Base-by-base conservation (phyloP, 2,113 vertebrate genomes). In the Struthio camelus region DNA sequence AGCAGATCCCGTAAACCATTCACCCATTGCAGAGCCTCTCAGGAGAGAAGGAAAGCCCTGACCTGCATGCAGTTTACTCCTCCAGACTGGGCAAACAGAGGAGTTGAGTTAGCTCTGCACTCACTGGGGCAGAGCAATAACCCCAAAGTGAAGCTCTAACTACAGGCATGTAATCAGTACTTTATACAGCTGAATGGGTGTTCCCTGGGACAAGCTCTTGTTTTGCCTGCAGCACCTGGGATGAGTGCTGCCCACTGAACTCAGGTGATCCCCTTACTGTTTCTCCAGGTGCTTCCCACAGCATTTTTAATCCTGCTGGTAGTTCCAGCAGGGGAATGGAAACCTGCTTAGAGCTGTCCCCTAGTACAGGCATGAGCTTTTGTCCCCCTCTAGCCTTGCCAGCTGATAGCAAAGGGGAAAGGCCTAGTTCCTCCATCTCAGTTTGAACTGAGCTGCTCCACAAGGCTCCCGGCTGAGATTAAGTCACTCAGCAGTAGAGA, bases 11-110 rank as follows among this genome's bases (percentile, higher is more conserved):
- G 71, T 75, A 69, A 87, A 73, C 91, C 90, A 73, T 62, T 96
- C 94, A 83, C 82, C 96, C 96, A 96, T 97, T 71, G 96, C 82
- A 94, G 71, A 93, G 40, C 7, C 27, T 85, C 75, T 94, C 71
- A 78, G 67, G 58, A 87, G 58, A 54, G 11, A 62, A 42, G 36
- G 79, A 50, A 73, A 85, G 58, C 85, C 85, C 54, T 66, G 70
- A 27, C 62, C 84, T 61, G 81, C 85, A 78, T 85, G 22, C 81
- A 87, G 44, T 22, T 76, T 36, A 9, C 62, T 91, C 9, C 73
- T 80, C n/a, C 40, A 58, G 85, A 65, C 22, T 59, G 85, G 44
- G 71, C 70, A 67, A 54, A 25, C 46, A 50, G 51, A 51, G 56
- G 56, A 87, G 70, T 51, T 87, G 58, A 28, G n/a, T 44, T 65